A percentile compares a stretch with the other conserved stretches of the same genome.
These are phyloP conservation scores for Lordiphosa andalusiaca DNA, from an alignment of 2,888 invertebrate genomes.

Conservation along the genomic window DNA sequence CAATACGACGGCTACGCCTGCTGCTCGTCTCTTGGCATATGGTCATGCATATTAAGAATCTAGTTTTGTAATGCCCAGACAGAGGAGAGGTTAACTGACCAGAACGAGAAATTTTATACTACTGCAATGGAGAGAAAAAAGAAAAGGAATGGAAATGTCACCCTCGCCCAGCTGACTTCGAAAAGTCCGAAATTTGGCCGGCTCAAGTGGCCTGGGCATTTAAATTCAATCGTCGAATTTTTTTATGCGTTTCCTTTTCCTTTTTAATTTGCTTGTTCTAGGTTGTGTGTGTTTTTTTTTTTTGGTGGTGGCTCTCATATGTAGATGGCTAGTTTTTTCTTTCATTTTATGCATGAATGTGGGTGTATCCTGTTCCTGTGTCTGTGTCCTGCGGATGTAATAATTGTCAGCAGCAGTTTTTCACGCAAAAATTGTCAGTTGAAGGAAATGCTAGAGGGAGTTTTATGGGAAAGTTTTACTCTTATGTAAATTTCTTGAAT, in stretches of 20 bases:
- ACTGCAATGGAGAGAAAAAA: conserved; percentile 44
- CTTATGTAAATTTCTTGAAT: conserved; percentile 49
- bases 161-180: conserved; percentile 33
- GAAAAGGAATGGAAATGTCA: conserved; percentile 40
- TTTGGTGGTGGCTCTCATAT: conserved; percentile 24
- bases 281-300: conserved; percentile 3
- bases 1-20: not conserved
- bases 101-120: conserved; percentile 34
- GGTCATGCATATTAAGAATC: conserved; percentile 78
- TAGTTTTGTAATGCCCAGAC: conserved; percentile 64
- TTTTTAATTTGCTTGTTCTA: conserved; percentile 65
- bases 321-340: conserved; percentile 28
- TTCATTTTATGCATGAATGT: conserved; percentile 11
- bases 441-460: conserved; percentile 65
- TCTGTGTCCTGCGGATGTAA: conserved; percentile 66
- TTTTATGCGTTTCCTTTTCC: conserved; percentile 68
- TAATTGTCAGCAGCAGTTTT: conserved; percentile 71
- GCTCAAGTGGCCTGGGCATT: conserved; percentile 62
- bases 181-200: conserved; percentile 19
- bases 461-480: conserved; percentile 51
- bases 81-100: conserved; percentile 44
- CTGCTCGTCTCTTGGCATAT: conserved; percentile 46
- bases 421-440: conserved; percentile 53
- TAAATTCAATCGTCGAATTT: conserved; percentile 71
- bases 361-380: conserved; percentile 19